Evolutionary conservation across 2,113 vertebrate species (phyloP).

Genomic region (Narcine bancroftii): DNA sequence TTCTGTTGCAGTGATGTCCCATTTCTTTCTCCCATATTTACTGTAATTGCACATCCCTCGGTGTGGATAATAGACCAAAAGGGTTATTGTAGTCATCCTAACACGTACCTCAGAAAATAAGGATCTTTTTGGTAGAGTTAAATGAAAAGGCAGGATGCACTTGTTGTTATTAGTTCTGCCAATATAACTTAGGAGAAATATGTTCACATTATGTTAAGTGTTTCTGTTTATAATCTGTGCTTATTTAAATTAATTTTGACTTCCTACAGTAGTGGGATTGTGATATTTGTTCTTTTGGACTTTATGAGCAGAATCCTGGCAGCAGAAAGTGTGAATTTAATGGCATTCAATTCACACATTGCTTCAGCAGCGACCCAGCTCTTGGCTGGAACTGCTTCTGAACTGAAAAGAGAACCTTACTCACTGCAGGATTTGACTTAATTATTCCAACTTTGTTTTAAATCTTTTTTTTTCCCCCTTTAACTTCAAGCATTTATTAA

Average conservation of each 20-base stretch:
- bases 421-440: neutral
- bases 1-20: neutral
- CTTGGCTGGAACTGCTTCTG: neutral
- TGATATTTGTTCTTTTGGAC: neutral
- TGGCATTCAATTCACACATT: neutral
- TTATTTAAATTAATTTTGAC: constrained; percentile 32
- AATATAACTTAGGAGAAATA: neutral
- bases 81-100: neutral
- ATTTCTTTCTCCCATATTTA: neutral
- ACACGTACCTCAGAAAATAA: constrained; percentile 16
- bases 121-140: neutral
- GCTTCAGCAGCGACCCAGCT: neutral
- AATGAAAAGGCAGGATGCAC: constrained; percentile 8
- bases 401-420: neutral
- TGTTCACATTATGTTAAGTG: neutral
- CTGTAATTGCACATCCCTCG: neutral
- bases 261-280: neutral
- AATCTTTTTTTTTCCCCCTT: neutral
- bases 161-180: neutral
- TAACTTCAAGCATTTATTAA: constrained; percentile 26
- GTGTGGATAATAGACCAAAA: neutral
- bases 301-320: neutral
- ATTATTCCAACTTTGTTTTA: neutral
- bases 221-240: neutral
- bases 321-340: neutral